phyloP scores from a whole-genome alignment of 1,140 invertebrate species.

The Galleria mellonella region DNA sequence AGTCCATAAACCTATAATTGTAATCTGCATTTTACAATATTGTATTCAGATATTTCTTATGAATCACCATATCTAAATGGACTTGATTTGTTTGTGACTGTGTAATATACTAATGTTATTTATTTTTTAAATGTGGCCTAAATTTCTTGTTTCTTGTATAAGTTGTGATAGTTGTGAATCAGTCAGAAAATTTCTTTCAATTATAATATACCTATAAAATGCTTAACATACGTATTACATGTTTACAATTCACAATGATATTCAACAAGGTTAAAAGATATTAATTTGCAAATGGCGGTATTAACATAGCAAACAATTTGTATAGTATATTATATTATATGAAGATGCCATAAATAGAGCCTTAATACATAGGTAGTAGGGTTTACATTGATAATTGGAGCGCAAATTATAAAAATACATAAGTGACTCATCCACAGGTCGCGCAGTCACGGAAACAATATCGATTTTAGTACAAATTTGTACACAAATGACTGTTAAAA shows the following conservation, averaged over 20 bases:
- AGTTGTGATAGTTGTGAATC: no score
- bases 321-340: slow-evolving; percentile 7
- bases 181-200: no score
- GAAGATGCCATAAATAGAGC: slow-evolving; percentile 7
- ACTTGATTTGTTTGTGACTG: not conserved
- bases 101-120: not conserved
- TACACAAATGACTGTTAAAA: slow-evolving; percentile 19
- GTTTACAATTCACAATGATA: not conserved
- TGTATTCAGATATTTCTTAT: no score
- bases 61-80: no score
- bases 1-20: not conserved
- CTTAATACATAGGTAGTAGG: slow-evolving; percentile 6
- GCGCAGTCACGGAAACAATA: slow-evolving; percentile 34
- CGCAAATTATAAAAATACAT: slow-evolving; percentile 6
- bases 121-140: slow-evolving; percentile 5
- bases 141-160: not conserved
- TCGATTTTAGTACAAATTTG: slow-evolving; percentile 37
- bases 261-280: slow-evolving; percentile 5
- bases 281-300: slow-evolving; percentile 16
- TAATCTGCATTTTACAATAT: no score
- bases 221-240: not conserved
- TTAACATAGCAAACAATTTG: slow-evolving; percentile 18
- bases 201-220: no score
- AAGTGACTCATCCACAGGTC: slow-evolving; percentile 22
- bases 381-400: slow-evolving; percentile 2